Percentiles rank a stretch among this genome's conserved stretches.
Conservation (phyloP, 2,113 vertebrate genomes). For the Hepsetus odoe region DNA sequence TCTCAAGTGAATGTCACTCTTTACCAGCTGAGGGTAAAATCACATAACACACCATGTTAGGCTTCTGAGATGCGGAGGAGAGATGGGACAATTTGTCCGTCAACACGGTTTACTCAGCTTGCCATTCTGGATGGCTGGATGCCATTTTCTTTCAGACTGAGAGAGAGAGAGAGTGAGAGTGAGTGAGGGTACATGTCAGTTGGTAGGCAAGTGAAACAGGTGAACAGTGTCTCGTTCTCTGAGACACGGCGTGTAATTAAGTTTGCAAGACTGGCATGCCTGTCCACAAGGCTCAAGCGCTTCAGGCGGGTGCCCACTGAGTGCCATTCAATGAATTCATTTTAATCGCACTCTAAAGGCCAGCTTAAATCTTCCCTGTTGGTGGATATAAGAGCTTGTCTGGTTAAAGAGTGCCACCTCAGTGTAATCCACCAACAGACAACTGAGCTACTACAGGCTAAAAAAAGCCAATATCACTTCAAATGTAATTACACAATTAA, state of each 20-base stretch:
- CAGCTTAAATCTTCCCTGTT: neutral
- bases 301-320: neutral
- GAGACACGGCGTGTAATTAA: constrained; percentile 5
- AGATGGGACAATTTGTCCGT: constrained; percentile 6
- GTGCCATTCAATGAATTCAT: constrained; percentile 1
- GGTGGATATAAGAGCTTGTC: neutral
- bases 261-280: neutral
- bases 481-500: no score
- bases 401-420: neutral
- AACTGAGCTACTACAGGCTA: neutral
- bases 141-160: neutral
- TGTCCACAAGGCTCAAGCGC: neutral
- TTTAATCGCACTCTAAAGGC: neutral
- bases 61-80: neutral
- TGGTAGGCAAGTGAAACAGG: neutral
- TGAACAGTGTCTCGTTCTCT: neutral
- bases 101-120: constrained; percentile 5
- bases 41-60: constrained; percentile 14
- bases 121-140: constrained; percentile 3
- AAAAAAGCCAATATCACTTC: neutral
- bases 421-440: neutral
- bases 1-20: neutral
- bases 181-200: neutral
- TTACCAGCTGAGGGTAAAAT: constrained; percentile 22
- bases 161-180: neutral